Percentiles rank a stretch among this genome's conserved stretches.
Evolutionary conservation across 1,140 invertebrate genomes (phyloP).

Genomic region (Bradysia coprophila): DNA sequence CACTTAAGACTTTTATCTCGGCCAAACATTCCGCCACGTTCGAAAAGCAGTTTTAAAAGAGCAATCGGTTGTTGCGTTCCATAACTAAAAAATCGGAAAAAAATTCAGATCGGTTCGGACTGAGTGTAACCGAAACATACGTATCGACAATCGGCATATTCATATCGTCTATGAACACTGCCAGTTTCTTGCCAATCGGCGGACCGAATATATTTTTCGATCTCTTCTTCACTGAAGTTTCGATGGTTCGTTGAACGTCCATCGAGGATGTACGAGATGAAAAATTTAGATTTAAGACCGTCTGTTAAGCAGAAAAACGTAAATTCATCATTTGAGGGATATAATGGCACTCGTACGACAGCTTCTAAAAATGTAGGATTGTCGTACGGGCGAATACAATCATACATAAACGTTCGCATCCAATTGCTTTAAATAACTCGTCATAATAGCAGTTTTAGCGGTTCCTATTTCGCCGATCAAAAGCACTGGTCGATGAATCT

Average conservation of each 20-base stretch:
- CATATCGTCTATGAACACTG: constrained; percentile 85
- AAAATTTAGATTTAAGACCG: constrained; percentile 69
- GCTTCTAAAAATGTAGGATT: neutral
- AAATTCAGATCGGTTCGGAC: too few relatives aligned
- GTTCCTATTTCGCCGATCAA: constrained; percentile 78
- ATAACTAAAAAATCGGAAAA: constrained; percentile 37
- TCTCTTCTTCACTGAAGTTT: constrained; percentile 70
- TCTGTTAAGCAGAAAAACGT: constrained; percentile 19
- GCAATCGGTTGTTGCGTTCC: constrained; percentile 88
- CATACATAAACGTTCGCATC: constrained; percentile 49
- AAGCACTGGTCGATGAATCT: constrained; percentile 57
- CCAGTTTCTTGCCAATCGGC: constrained; percentile 63
- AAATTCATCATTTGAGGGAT: too few relatives aligned
- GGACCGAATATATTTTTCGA: constrained; percentile 81
- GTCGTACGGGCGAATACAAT: constrained; percentile 6
- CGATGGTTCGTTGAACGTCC: constrained; percentile 72
- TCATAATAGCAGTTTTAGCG: constrained; percentile 76
- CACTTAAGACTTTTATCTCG: constrained; percentile 75
- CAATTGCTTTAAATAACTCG: constrained; percentile 56
- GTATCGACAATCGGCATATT: constrained; percentile 72
- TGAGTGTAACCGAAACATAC: constrained; percentile 5
- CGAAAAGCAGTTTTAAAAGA: constrained; percentile 66
- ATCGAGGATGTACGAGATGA: constrained; percentile 75
- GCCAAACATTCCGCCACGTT: constrained; percentile 73
- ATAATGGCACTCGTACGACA: constrained; percentile 1